Base-by-base conservation (phyloP, 2,888 invertebrate species). In the Lasioglossum zephyrum region DNA sequence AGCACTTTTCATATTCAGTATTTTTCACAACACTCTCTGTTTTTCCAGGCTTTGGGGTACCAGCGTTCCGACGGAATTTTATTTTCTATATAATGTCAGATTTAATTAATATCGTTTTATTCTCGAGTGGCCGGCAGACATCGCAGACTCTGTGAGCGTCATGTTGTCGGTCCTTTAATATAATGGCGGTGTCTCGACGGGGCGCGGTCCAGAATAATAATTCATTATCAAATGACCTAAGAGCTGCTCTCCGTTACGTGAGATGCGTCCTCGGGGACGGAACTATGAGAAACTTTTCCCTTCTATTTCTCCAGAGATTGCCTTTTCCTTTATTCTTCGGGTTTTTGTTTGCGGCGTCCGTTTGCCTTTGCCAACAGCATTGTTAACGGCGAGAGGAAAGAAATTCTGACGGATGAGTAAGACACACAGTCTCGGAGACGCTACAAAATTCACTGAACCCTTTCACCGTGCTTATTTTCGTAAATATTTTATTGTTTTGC, bases 71-170 rank as follows among this genome's bases (percentile, higher is more conserved):
- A 1, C 6, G 6, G 66, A 31, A n/a, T 70, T 70, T 41, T 70
- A 41, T 41, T 77, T 57, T 72, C 31, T 72, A 39, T 47, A 49
- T 73, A 72, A 77, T 60, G 69, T 41, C 49, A 36, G 73, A 57
- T 53, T 87, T 82, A 89, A 89, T 89, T 89, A 84, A 83, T 79
- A 82, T 73, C n/a, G 60, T 84, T 88, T 82, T 76, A 82, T 77
- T 73, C 79, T 63, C 39, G 72, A 53, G 60, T 8, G n/a, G 9
- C 18, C 11, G 36, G 6, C 26, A 16, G 18, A 36, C 81, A 78
- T 75, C 66, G 60, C 31, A 13, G 39, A 39, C 39, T 69, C 69
- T 39, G 69, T 22, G 69, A 36, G 39, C 69, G n/a, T 31, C 66
- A 53, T 72, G 41, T 57, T 74, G 57, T 69, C 72, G 73, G 39